A percentile compares a stretch with the other conserved stretches of the same genome.
phyloP scores from a whole-genome alignment of 2,888 invertebrate species.

The Metallyticus violacea region DNA sequence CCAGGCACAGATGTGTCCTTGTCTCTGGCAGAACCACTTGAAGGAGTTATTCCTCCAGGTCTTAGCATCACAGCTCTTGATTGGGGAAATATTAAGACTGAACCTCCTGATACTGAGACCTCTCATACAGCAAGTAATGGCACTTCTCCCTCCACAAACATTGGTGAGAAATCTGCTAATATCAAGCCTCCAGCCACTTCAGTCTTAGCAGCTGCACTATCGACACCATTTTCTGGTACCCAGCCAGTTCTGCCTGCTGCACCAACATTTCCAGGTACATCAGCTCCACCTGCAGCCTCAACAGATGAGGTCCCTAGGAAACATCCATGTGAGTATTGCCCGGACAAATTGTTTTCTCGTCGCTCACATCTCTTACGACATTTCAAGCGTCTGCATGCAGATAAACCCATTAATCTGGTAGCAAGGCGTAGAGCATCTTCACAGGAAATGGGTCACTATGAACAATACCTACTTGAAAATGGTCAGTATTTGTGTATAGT shows the following conservation, averaged over 20 bases:
- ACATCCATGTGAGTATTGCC: slow-evolving; percentile 21
- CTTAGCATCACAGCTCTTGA: background rate
- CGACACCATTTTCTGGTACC: background rate
- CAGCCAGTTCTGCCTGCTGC: no score
- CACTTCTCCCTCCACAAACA: background rate
- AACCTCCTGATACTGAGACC: background rate
- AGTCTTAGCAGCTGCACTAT: background rate
- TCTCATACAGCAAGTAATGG: background rate
- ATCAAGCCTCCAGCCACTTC: background rate
- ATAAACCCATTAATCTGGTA: slow-evolving; percentile 27
- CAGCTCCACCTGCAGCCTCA: background rate
- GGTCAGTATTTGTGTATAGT: slow-evolving; percentile 26
- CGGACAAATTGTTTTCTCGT: slow-evolving; percentile 36
- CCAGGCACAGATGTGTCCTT: slow-evolving; percentile 8
- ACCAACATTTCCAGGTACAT: background rate
- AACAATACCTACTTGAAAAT: slow-evolving; percentile 31
- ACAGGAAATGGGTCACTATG: slow-evolving; percentile 28
- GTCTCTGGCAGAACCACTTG: slow-evolving; percentile 11
- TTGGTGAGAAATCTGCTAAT: background rate
- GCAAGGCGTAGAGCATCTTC: slow-evolving; percentile 8
- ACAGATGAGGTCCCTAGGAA: background rate
- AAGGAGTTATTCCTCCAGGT: slow-evolving; percentile 10
- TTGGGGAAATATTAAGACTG: background rate
- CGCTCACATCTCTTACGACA: slow-evolving; percentile 36
- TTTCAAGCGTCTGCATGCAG: slow-evolving; percentile 36